Conservation (phyloP, 1,140 invertebrate genomes). For the Tetranychus cinnabarinus region DNA sequence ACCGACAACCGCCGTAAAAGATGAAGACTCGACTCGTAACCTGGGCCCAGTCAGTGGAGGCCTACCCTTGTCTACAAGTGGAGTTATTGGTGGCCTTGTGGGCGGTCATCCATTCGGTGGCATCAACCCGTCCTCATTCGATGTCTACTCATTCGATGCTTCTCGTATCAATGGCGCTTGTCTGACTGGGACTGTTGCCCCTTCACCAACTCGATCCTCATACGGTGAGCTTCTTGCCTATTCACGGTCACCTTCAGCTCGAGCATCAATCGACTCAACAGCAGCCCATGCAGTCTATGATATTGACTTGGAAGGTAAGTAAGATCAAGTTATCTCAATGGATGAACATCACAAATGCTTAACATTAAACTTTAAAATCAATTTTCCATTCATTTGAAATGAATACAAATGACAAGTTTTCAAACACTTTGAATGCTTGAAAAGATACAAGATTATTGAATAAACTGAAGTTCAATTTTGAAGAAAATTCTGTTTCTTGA, state of each 20-base stretch:
- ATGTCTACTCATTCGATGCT: neutral
- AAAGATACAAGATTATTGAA: too few relatives aligned
- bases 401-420: too few relatives aligned
- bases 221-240: constrained; percentile 7
- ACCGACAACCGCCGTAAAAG: neutral
- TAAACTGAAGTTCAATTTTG: too few relatives aligned
- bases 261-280: constrained; percentile 7
- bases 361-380: too few relatives aligned
- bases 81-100: neutral
- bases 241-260: constrained; percentile 2
- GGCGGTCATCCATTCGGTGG: too few relatives aligned
- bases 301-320: neutral
- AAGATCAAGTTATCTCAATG: too few relatives aligned
- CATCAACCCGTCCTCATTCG: neutral
- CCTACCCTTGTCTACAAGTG: neutral
- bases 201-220: constrained; percentile 2
- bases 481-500: too few relatives aligned
- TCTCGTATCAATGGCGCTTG: neutral
- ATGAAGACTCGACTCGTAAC: neutral
- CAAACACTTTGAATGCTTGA: too few relatives aligned
- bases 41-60: neutral
- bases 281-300: constrained; percentile 5
- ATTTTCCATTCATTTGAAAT: too few relatives aligned
- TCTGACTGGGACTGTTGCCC: neutral
- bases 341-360: too few relatives aligned